Base-by-base conservation (phyloP, 2,797 vertebrate species). In the Sebastes melanostomus region DNA sequence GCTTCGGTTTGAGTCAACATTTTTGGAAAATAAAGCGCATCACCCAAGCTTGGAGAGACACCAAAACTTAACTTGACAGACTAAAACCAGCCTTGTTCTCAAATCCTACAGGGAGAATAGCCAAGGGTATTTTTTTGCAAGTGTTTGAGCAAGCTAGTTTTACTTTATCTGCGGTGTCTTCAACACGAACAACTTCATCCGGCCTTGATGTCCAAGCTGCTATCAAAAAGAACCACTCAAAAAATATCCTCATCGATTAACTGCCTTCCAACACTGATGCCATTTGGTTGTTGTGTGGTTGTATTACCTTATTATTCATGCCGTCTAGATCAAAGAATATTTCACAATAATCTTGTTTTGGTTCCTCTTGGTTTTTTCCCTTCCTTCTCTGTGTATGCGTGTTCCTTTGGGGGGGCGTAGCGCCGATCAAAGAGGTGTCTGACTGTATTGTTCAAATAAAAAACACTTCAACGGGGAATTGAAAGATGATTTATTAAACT, bases 281-380 rank as follows among this genome's bases (percentile, higher is more conserved):
- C 50, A 14, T 55, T 25, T 25, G 20, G 46, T 65, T 77, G 63
- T 80, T 78, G 5, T 83, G 63, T 38, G 67, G 34, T 54, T 75
- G 46, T 30, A 14, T 7, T 6, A 13, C 27, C 71, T 60, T 61
- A 80, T 89, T 90, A 89, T 86, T 88, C 77, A 87, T 78, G 76
- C 78, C 63, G 61, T 63, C 18, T 6, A 78, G 79, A 92, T 91
- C 91, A 93, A 89, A 92, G 87, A 54, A 74, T 29, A 66, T 72
- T 68, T 68, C 75, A 60, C 77, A 88, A 87, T 85, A 87, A 88
- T 89, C 32, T 60, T 75, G 59, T 84, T 85, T 80, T 75, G 72
- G 46, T 81, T 83, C 50, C 29, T 55, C 42, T 72, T 42, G 13
- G 61, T 73, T 83, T 71, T 83, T 71, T 63, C 62, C 36, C 30